Evolutionary conservation across 1,140 invertebrate species (phyloP).

Genomic region (Streblospio benedicti): DNA sequence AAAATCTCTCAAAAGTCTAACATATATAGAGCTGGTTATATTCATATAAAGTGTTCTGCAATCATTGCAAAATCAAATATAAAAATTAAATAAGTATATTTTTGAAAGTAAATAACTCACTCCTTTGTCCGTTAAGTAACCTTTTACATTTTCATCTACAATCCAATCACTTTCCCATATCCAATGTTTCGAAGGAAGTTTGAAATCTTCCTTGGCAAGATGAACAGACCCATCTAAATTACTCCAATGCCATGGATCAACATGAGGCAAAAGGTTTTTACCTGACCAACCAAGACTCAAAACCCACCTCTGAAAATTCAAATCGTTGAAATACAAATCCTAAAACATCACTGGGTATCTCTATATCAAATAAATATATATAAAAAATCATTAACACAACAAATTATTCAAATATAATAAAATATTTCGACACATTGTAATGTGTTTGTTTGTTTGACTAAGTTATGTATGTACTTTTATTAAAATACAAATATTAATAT

Average conservation of each 20-base stretch:
- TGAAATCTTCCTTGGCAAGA: not conserved
- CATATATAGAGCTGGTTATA: too few relatives aligned
- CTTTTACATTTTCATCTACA: not conserved
- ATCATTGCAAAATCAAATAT: too few relatives aligned
- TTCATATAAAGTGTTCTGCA: too few relatives aligned
- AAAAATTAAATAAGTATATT: too few relatives aligned
- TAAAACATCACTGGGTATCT: not conserved
- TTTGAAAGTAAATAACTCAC: too few relatives aligned
- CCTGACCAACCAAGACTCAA: not conserved
- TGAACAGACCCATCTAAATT: not conserved
- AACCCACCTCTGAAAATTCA: not conserved
- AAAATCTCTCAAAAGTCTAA: too few relatives aligned
- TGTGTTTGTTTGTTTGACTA: not conserved
- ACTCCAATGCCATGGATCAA: not conserved
- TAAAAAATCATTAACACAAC: not conserved
- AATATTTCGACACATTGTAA: not conserved
- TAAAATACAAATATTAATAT: not conserved
- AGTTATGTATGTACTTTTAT: not conserved
- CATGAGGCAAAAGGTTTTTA: not conserved
- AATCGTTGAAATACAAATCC: not conserved
- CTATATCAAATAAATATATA: not conserved
- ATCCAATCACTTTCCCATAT: not conserved
- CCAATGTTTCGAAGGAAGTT: not conserved
- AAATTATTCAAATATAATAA: not conserved
- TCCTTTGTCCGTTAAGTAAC: not conserved